Base-by-base conservation (phyloP, 1,140 invertebrate species). In the Ceratoteleas bidentatus region DNA sequence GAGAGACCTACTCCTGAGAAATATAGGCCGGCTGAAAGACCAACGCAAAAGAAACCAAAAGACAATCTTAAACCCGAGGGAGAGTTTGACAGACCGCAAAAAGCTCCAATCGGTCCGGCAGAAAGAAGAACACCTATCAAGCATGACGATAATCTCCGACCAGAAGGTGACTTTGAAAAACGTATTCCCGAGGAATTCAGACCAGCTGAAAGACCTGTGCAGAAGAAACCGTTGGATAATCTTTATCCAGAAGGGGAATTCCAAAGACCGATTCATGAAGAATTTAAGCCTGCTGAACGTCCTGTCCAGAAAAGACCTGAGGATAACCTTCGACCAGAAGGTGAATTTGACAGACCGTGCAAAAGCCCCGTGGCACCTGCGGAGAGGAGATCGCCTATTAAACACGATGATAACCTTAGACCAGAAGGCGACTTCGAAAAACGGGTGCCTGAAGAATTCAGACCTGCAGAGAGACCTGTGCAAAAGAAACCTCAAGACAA, bases 341-440 rank as follows among this genome's bases (percentile, higher is more conserved):
- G 49, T 0, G 11, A 16, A 0, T 52, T 52, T 52, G 49, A 52
- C 16, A 52, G 16, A 24, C 15, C 49, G 34, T n/a, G n/a, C n/a
- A n/a, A n/a, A n/a, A n/a, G n/a, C n/a, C n/a, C n/a, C n/a, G n/a
- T n/a, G n/a, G n/a, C n/a, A n/a, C n/a, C n/a, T n/a, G n/a, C n/a
- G n/a, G n/a, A n/a, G n/a, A n/a, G n/a, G n/a, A n/a, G n/a, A n/a
- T n/a, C n/a, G n/a, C n/a, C n/a, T n/a, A n/a, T n/a, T n/a, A 88
- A 85, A 64, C 93, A 92, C 14, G 88, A 89, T 3, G 93, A 93
- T 70, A 90, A 93, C 88, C 10, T 94, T 0, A 91, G 88, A 76
- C 92, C 93, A 0, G 94, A 95, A 86, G 94, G 93, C 13, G 91
- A 87, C 8, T 95, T 96, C 83, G 92, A 94, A 66, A 89, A 14